Evolutionary conservation across 2,113 vertebrate species (phyloP).

Genomic region (Calyptomena viridis): DNA sequence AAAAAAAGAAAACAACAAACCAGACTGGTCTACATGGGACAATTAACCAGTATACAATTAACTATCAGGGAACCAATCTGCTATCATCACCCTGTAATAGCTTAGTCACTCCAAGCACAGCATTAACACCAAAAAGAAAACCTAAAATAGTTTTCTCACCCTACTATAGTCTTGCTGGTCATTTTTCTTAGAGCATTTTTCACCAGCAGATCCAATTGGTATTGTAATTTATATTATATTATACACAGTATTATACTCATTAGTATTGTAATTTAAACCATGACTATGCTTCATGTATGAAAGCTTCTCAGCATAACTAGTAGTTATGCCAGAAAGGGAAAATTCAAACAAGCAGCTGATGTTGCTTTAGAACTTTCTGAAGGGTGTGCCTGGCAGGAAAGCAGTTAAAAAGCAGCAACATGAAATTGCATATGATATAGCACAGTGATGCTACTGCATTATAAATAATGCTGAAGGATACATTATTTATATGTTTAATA

Average conservation of each 20-base stretch:
- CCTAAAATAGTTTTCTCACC: not conserved
- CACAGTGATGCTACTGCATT: constrained; percentile 73
- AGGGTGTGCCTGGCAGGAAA: constrained; percentile 35
- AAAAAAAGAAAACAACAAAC: not conserved
- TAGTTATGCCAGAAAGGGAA: not conserved
- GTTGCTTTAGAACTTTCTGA: not conserved
- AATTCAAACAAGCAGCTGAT: not conserved
- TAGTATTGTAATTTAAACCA: not conserved
- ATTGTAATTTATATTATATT: not conserved
- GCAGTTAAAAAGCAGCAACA: constrained; percentile 61
- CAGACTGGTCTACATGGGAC: not conserved
- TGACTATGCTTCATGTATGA: not conserved
- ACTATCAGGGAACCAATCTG: not conserved
- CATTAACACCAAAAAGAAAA: not conserved
- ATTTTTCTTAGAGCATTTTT: not conserved
- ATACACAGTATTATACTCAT: not conserved
- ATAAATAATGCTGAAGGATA: constrained; percentile 77
- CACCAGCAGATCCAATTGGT: not conserved
- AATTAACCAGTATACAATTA: not conserved
- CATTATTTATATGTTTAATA: constrained; percentile 83
- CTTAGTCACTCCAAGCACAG: not conserved
- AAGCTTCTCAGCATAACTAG: not conserved
- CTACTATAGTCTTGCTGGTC: not conserved
- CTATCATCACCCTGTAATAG: not conserved
- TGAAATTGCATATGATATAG: constrained; percentile 70